A percentile compares a stretch with the other conserved stretches of the same genome.
phyloP scores from a whole-genome alignment of 2,797 vertebrate genomes.

The Amazona finschi region DNA sequence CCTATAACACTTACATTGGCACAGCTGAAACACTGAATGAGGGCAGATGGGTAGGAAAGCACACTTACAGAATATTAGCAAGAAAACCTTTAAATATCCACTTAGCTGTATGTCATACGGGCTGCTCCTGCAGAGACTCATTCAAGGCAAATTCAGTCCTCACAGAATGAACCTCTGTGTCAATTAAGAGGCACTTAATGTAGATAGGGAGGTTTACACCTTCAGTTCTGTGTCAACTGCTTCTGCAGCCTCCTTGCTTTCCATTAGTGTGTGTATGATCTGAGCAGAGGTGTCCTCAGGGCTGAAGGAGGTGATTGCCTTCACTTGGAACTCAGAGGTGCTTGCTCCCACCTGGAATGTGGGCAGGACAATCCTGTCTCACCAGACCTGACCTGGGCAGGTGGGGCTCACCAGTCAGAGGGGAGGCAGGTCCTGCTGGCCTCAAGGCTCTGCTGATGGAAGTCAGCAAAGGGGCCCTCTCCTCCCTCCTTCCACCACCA shows the following conservation, averaged over 20 bases:
- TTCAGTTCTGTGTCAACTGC: neutral
- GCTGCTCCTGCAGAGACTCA: neutral
- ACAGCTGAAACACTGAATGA: neutral
- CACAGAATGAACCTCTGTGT: neutral
- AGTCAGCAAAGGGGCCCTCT: neutral
- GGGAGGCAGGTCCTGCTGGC: neutral
- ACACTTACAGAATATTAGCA: neutral
- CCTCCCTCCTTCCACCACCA: neutral
- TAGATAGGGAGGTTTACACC: neutral
- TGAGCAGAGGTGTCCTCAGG: neutral
- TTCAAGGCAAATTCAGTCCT: neutral
- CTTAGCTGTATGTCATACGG: neutral
- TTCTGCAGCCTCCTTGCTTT: neutral
- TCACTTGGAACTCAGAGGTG: neutral
- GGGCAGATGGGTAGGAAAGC: neutral
- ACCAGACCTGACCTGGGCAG: neutral
- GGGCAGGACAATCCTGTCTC: neutral
- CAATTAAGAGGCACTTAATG: neutral
- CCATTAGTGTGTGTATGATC: neutral
- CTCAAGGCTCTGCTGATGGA: neutral
- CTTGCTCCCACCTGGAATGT: neutral
- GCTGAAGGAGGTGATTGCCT: neutral
- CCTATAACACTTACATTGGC: neutral
- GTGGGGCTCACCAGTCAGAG: neutral
- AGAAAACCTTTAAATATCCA: neutral